Base-by-base conservation (phyloP, 2,888 invertebrate genomes). In the Gibbula magus region DNA sequence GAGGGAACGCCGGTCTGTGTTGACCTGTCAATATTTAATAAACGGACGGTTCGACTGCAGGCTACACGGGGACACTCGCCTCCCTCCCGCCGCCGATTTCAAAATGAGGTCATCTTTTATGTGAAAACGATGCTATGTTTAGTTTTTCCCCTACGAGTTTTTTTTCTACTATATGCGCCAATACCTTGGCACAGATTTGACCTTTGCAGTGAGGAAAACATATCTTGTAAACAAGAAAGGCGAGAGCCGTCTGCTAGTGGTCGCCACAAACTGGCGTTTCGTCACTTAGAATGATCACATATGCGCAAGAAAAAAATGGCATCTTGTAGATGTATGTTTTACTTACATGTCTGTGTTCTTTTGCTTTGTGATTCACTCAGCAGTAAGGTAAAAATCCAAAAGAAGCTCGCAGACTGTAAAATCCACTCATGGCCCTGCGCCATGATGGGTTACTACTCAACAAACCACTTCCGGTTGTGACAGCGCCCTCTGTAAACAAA, bases 381-480 rank as follows among this genome's bases (percentile, higher is more conserved):
- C 82, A 90, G 84, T 77, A 89, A 82, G 20, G 88, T 86, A 85
- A 89, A 89, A 85, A 90, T 89, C 90, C 90, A 89, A 74, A 90
- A 80, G 75, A 89, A 82, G 84, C 87, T 88, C 79, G 86, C 86
- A 32, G 88, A 88, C 81, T 87, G 88, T 81, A 88, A 84, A 79
- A 88, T 83, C 89, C 87, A 89, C 81, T 88, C 90, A 84, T 88
- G 87, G 85, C 89, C 86, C 85, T 86, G 85, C 88, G 90, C 90
- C 90, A 90, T 90, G 87, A 86, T 87, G 86, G 84, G 86, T 82
- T 85, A 87, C 87, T 79, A 85, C 86, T 86, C 82, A 78, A 75
- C 80, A 77, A 79, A 77, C 79, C 77, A 84, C 83, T 84, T 84
- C 84, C 84, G 83, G 83, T 77, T 70, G 56, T 35, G 52, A 61